phyloP scores from a whole-genome alignment of 2,888 invertebrate genomes.

The Dorcus parallelipipedus region DNA sequence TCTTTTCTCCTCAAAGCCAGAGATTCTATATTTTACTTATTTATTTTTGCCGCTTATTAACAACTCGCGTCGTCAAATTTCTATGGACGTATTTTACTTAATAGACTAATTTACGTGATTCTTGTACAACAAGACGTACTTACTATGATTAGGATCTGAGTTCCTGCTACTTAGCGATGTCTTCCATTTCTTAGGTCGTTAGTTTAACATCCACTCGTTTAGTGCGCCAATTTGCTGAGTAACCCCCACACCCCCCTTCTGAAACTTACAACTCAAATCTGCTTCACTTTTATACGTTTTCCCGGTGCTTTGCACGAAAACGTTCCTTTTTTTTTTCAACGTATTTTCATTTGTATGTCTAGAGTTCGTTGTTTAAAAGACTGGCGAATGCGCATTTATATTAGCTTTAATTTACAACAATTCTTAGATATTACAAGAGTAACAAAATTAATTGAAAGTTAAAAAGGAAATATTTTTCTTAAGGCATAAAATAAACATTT shows the following conservation, averaged over 20 bases:
- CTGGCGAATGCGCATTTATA: too few species aligned
- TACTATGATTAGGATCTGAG: conserved; percentile 11
- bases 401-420: too few species aligned
- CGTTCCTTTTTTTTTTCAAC: too few species aligned
- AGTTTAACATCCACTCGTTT: conserved; percentile 42
- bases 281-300: not conserved
- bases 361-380: too few species aligned
- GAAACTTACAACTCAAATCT: conserved; percentile 10
- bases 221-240: conserved; percentile 44
- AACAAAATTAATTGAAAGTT: too few species aligned
- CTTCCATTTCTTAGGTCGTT: conserved; percentile 42
- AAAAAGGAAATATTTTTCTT: too few species aligned
- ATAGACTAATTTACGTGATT: not conserved
- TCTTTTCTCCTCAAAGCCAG: not conserved
- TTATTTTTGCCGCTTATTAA: not conserved
- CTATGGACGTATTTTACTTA: too few species aligned
- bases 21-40: conserved; percentile 5
- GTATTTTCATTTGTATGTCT: too few species aligned
- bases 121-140: conserved; percentile 1
- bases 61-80: not conserved
- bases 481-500: too few species aligned
- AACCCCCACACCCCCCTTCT: conserved; percentile 6
- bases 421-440: too few species aligned
- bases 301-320: not conserved
- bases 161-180: conserved; percentile 33